Base-by-base conservation (phyloP, 1,140 invertebrate species). In the Aphidius ervi region DNA sequence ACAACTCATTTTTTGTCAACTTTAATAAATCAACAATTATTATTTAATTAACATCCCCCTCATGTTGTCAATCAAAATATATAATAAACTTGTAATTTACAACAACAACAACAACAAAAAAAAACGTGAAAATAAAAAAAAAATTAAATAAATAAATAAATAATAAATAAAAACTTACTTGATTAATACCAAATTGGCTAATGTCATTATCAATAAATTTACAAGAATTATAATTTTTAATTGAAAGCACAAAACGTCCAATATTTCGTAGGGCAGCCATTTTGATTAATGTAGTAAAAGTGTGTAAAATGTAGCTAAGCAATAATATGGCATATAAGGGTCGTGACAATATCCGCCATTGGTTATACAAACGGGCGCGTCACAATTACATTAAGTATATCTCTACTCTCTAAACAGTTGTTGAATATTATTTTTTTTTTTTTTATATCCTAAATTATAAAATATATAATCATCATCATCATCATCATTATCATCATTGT, bases 221-320 rank as follows among this genome's bases (percentile, higher is more conserved):
- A 31, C 23, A 31, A 31, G 2, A 3, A 31, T 31, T 31, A 31
- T 31, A 3, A 31, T 31, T 31, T 31, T 31, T 31, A 31, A 54
- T 46, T 9, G 60, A 65, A 56, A 68, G 58, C 53, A 49, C 59
- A 41, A 54, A 56, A 40, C 73, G 70, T 68, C 70, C 62, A 67
- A 73, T 59, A 65, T 70, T 55, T 46, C 74, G 65, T 67, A 77
- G 74, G 72, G 74, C 70, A 60, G 75, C 75, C 75, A 77, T 77
- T 73, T 77, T 77, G 73, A 71, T 54, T 70, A 65, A 46, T 65
- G 63, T 70, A 70, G 10, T 54, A 53, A 45, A 74, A 73, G 16
- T 16, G 16, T 16, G 16, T 16, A 16, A 16, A 16, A 16, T 16
- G 16, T 16, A 16, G 16, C 16, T 16, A 16, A 16, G 16, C 16